Evolutionary conservation across 2,888 invertebrate genomes (phyloP).

Genomic region (Eupithecia inturbata): DNA sequence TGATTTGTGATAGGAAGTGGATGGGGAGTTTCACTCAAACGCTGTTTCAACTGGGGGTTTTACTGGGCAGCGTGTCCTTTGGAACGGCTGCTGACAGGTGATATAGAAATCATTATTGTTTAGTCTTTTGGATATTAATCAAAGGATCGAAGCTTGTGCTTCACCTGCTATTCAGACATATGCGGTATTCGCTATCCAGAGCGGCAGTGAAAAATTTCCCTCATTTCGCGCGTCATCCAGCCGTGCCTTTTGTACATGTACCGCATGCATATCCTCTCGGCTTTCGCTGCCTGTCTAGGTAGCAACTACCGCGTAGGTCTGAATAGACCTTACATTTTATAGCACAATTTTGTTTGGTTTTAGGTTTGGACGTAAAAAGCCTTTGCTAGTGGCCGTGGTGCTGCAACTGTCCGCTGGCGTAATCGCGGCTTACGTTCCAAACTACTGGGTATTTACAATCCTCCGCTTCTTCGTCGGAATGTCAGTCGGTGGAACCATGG

Average conservation of each 20-base stretch:
- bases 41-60: constrained; percentile 89
- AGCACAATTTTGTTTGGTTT: constrained; percentile 47
- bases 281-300: not conserved
- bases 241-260: not conserved
- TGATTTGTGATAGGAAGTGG: constrained; percentile 87
- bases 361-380: constrained; percentile 90
- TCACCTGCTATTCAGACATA: not conserved
- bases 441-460: constrained; percentile 85
- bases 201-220: not conserved
- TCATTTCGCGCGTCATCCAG: not conserved
- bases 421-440: constrained; percentile 87
- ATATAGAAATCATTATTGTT: constrained; percentile 53
- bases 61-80: constrained; percentile 89
- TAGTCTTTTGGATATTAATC: not conserved
- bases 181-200: not conserved
- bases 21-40: constrained; percentile 89
- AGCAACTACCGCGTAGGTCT: not conserved
- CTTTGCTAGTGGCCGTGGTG: constrained; percentile 88
- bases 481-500: constrained; percentile 93
- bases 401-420: constrained; percentile 88
- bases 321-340: not conserved
- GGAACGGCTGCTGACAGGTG: constrained; percentile 91
- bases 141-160: not conserved
- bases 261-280: not conserved
- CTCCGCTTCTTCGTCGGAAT: constrained; percentile 88